phyloP scores from a whole-genome alignment of 2,888 invertebrate species.

The Leptura quadrifasciata region DNA sequence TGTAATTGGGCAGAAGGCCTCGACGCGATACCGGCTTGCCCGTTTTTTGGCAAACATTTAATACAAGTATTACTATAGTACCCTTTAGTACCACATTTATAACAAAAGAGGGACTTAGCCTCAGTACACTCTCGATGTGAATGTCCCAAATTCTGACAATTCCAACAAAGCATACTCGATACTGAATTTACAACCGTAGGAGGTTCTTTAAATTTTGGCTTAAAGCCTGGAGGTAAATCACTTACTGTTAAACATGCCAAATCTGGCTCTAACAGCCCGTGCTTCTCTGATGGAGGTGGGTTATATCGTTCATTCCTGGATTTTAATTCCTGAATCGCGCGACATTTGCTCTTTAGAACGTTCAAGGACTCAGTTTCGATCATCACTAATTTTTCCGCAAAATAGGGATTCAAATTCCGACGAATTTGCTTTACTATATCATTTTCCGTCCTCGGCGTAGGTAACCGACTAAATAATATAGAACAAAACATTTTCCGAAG shows the following conservation, averaged over 20 bases:
- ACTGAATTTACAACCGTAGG: neutral
- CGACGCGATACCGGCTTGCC: neutral
- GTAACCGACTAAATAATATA: no score
- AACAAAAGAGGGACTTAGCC: neutral
- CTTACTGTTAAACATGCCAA: neutral
- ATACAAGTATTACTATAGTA: neutral
- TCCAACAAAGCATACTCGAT: neutral
- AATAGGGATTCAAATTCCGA: conserved; percentile 6
- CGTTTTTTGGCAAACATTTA: neutral
- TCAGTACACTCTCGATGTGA: neutral
- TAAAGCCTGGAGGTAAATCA: neutral
- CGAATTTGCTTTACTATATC: no score
- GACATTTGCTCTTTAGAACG: neutral
- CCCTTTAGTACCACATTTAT: neutral
- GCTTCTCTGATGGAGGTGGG: neutral
- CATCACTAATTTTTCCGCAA: conserved; percentile 17
- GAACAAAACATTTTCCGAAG: no score
- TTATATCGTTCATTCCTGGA: neutral
- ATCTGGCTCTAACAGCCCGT: neutral
- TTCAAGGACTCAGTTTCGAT: neutral
- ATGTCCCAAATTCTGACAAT: neutral
- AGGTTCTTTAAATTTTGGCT: neutral
- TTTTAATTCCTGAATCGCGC: conserved; percentile 7
- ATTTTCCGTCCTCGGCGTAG: no score
- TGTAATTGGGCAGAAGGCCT: neutral